Conservation (phyloP, 2,797 vertebrate species). For the Onychomys torridus region DNA sequence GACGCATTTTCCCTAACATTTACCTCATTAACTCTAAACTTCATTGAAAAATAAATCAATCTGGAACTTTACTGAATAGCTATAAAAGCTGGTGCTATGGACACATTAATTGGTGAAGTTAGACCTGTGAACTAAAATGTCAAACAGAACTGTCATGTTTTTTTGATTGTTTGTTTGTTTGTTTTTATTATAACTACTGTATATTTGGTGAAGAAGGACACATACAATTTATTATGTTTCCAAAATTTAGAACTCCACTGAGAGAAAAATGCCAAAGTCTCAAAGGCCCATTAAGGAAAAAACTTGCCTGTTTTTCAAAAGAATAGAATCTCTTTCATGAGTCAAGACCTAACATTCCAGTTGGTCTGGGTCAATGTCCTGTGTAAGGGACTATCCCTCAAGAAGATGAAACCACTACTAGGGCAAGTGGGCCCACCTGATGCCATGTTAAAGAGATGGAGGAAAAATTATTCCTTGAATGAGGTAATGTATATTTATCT, state of each 20-base stretch:
- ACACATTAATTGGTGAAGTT: conserved; percentile 57
- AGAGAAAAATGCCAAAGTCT: neutral
- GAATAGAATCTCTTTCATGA: neutral
- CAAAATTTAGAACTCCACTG: neutral
- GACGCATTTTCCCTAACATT: conserved; percentile 65
- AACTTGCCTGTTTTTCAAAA: neutral
- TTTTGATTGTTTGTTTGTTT: too few species aligned
- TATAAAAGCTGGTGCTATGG: conserved; percentile 47
- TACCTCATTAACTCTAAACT: conserved; percentile 73
- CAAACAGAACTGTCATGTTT: conserved; percentile 3
- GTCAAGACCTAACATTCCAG: neutral
- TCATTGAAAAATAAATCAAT: conserved; percentile 71
- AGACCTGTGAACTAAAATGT: conserved; percentile 55
- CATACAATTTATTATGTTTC: conserved; percentile 23
- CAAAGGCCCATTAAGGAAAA: neutral
- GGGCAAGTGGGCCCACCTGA: neutral
- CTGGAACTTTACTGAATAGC: conserved; percentile 50
- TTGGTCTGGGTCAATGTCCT: neutral
- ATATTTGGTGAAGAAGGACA: conserved; percentile 23
- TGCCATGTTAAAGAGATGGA: neutral
- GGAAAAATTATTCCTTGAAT: neutral
- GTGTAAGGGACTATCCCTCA: neutral
- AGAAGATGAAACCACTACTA: neutral
- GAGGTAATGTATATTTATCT: neutral
- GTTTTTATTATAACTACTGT: conserved; percentile 1